Evolutionary conservation across 2,888 invertebrate genomes (phyloP).

Genomic region (Ectobius pallidus): DNA sequence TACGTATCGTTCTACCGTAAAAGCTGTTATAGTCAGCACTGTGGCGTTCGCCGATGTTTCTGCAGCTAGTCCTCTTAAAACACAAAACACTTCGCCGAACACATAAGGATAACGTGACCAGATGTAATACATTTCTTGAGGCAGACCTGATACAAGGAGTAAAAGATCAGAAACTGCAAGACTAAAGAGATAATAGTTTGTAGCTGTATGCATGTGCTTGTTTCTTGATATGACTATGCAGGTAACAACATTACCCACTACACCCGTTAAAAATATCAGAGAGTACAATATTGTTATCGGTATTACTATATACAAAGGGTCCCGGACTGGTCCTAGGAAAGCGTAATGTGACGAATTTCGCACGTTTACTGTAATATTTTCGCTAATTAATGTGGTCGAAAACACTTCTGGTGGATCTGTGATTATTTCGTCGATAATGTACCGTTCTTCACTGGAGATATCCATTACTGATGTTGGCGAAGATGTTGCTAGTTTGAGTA

Average conservation of each 20-base stretch:
- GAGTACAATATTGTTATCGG: slow-evolving; percentile 72
- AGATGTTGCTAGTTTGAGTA: neutral
- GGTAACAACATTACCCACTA: slow-evolving; percentile 79
- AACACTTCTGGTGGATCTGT: neutral
- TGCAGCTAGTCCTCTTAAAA: slow-evolving; percentile 71
- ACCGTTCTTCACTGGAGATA: neutral
- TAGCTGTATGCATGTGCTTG: slow-evolving; percentile 82
- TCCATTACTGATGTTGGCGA: neutral
- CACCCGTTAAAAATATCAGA: slow-evolving; percentile 72
- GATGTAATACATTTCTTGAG: slow-evolving; percentile 76
- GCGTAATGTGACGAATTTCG: neutral
- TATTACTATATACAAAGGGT: slow-evolving; percentile 66
- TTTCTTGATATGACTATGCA: slow-evolving; percentile 79
- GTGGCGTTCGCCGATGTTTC: slow-evolving; percentile 63
- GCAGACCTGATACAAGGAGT: slow-evolving; percentile 75
- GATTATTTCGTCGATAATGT: neutral
- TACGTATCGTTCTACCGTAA: slow-evolving; percentile 74
- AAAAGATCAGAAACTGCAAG: slow-evolving; percentile 79
- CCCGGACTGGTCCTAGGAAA: slow-evolving; percentile 51
- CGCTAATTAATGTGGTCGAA: too few relatives aligned
- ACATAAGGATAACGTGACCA: slow-evolving; percentile 79
- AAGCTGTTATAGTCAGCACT: slow-evolving; percentile 58
- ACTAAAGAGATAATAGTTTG: slow-evolving; percentile 83
- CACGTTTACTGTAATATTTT: too few relatives aligned
- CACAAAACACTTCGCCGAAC: slow-evolving; percentile 80